Conservation (phyloP, 1,140 invertebrate genomes). For the Pogonomyrmex californicus region DNA sequence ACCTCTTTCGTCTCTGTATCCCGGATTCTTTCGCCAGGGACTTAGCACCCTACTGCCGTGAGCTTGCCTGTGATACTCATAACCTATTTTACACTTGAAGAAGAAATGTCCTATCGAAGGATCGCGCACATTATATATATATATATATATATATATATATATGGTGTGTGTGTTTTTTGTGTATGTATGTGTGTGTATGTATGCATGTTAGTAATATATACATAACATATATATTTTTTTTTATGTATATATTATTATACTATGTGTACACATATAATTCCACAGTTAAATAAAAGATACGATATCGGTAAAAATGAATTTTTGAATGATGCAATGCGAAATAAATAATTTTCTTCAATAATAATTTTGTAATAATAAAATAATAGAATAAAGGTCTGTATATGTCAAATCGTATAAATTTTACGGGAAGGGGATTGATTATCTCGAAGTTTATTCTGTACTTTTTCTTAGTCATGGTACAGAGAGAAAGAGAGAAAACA, state of each 20-base stretch:
- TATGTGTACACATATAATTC: neutral
- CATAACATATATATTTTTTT: no score
- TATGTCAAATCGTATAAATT: constrained; percentile 7
- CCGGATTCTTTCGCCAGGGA: constrained; percentile 67
- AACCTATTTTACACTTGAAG: constrained; percentile 71
- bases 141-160: no score
- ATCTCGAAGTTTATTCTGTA: neutral
- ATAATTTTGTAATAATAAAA: neutral
- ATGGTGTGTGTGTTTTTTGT: no score
- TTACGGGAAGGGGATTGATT: neutral
- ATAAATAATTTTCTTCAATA: neutral
- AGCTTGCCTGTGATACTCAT: constrained; percentile 69
- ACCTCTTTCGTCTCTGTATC: constrained; percentile 21
- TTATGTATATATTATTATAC: no score
- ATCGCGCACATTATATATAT: no score
- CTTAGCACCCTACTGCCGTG: constrained; percentile 56
- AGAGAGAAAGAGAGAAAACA: neutral
- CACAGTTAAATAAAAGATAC: no score
- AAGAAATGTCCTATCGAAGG: constrained; percentile 54
- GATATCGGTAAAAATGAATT: neutral
- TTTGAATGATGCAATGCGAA: neutral
- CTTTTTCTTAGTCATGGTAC: neutral
- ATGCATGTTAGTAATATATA: no score
- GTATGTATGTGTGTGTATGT: no score
- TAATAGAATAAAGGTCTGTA: neutral